A percentile compares a stretch with the other conserved stretches of the same genome.
phyloP scores from a whole-genome alignment of 30 jellyfish, hydroid and myxozoan genomes.

The Cassiopea andromeda region DNA sequence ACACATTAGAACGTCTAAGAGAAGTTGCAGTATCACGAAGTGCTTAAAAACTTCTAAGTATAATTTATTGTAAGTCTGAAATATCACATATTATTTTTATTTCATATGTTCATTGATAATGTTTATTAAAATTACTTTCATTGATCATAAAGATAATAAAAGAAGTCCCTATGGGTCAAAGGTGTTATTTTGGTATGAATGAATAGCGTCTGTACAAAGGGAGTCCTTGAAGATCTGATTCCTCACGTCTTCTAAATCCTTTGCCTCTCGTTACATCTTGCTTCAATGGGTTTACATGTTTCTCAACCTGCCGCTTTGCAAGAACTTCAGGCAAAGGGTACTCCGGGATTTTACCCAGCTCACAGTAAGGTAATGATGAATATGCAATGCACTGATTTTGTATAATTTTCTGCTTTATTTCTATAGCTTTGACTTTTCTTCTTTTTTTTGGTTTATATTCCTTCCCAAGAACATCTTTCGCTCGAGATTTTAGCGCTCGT shows the following conservation, averaged over 20 bases:
- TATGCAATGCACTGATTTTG: conserved; percentile 91
- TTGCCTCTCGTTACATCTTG: neutral
- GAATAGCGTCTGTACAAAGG: conserved; percentile 51
- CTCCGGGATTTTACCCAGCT: conserved; percentile 67
- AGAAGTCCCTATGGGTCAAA: neutral
- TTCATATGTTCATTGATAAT: too few relatives aligned
- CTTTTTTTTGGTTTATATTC: conserved; percentile 87
- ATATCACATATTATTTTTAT: too few relatives aligned
- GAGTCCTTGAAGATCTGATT: conserved; percentile 8
- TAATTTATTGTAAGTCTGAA: too few relatives aligned
- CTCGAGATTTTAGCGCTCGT: conserved; percentile 22
- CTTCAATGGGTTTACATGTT: conserved; percentile 6
- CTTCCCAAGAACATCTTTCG: conserved; percentile 82
- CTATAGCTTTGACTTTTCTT: conserved; percentile 76
- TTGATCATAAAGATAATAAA: too few relatives aligned
- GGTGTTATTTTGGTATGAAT: neutral
- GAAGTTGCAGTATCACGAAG: too few relatives aligned
- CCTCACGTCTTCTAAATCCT: conserved; percentile 32
- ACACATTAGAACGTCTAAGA: too few relatives aligned
- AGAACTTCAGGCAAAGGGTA: conserved; percentile 70
- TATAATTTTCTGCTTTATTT: conserved; percentile 77
- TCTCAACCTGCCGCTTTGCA: conserved; percentile 51
- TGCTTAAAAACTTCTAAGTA: too few relatives aligned
- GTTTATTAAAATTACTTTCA: too few relatives aligned
- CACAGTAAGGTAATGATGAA: conserved; percentile 82